phyloP scores from a whole-genome alignment of 2,888 invertebrate genomes.

The Esperia sulphurella region DNA sequence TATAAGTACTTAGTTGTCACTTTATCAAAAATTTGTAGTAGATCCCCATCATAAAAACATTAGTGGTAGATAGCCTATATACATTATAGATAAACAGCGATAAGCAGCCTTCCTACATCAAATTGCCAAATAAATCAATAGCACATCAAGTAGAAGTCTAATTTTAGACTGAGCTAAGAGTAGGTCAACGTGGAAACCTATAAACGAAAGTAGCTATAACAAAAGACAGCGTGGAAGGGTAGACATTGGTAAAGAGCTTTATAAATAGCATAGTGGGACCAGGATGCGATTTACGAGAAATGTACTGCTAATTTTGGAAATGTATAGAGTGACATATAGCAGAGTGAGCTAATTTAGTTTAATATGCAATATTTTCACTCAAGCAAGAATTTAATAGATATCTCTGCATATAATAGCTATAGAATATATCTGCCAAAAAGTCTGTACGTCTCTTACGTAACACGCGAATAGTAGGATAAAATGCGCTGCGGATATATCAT shows the following conservation, averaged over 20 bases:
- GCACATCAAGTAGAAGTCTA: constrained; percentile 2
- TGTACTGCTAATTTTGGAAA: too few relatives aligned
- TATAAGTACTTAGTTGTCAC: too few relatives aligned
- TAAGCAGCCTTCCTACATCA: background rate
- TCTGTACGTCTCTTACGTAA: constrained; percentile 1
- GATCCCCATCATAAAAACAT: too few relatives aligned
- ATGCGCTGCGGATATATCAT: constrained; percentile 3
- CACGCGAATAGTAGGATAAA: constrained; percentile 3
- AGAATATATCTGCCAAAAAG: background rate
- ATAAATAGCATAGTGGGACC: too few relatives aligned
- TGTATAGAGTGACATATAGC: too few relatives aligned
- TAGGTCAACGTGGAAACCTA: constrained; percentile 6
- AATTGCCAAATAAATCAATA: constrained; percentile 7
- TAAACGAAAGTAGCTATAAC: background rate
- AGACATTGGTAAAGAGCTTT: background rate
- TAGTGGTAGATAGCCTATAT: background rate
- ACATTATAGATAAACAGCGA: background rate
- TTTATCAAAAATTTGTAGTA: too few relatives aligned
- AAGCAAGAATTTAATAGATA: too few relatives aligned
- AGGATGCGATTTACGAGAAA: too few relatives aligned
- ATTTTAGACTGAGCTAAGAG: constrained; percentile 4
- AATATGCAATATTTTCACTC: background rate
- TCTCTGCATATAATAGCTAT: background rate
- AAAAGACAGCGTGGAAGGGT: background rate
- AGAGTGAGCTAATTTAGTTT: background rate